Percentiles rank a stretch among this genome's conserved stretches.
Conservation (phyloP, 2,797 vertebrate genomes). For the Onychomys torridus region DNA sequence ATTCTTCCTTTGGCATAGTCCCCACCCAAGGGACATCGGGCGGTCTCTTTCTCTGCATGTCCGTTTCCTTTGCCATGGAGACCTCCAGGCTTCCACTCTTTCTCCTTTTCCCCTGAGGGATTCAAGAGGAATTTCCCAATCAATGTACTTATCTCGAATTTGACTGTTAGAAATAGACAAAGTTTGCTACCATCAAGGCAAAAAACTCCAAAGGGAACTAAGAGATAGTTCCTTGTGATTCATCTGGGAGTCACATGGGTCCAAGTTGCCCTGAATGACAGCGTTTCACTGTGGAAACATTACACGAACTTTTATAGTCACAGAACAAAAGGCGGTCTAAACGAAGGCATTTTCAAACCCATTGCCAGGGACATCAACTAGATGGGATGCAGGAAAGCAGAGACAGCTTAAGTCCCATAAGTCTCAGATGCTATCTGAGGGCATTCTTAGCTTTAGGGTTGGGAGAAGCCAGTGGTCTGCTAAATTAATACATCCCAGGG, state of each 20-base stretch:
- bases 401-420: neutral
- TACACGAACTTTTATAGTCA: neutral
- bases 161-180: neutral
- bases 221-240: neutral
- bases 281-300: neutral
- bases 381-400: neutral
- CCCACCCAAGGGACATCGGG: rapidly evolving
- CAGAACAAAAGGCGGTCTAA: neutral
- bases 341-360: neutral
- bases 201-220: neutral
- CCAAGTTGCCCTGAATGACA: neutral
- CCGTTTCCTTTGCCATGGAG: neutral
- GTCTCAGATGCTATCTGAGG: neutral
- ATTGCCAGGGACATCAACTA: neutral
- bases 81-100: neutral
- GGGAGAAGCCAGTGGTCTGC: neutral
- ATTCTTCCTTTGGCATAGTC: neutral
- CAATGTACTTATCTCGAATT: neutral
- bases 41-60: neutral
- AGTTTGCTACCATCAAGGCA: neutral
- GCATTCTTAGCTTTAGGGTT: neutral
- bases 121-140: neutral
- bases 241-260: neutral
- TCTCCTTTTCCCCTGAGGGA: neutral
- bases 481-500: neutral